Conservation (phyloP, 2,797 vertebrate genomes). For the Lacerta agilis region DNA sequence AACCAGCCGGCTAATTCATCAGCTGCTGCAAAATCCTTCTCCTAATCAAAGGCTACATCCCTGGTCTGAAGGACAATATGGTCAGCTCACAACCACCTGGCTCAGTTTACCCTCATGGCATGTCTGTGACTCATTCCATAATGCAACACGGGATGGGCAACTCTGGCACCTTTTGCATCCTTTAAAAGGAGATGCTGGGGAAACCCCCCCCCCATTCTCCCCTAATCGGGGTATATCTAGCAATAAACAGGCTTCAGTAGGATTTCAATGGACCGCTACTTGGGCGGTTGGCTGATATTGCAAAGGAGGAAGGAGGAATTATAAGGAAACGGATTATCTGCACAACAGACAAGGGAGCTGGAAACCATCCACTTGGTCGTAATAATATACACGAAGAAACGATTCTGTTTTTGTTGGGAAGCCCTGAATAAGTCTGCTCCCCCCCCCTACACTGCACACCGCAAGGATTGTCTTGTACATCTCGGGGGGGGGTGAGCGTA, state of each 20-base stretch:
- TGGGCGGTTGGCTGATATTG: slow-evolving; percentile 67
- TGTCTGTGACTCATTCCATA: too few species aligned
- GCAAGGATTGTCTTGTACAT: neutral
- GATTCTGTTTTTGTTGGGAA: slow-evolving; percentile 5
- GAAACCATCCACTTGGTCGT: slow-evolving; percentile 37
- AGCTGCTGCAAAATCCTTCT: neutral
- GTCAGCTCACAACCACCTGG: neutral
- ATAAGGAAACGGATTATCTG: slow-evolving; percentile 50
- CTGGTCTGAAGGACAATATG: neutral
- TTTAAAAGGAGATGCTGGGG: slow-evolving; percentile 27
- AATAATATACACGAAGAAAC: neutral
- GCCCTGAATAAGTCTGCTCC: neutral
- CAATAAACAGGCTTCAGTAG: slow-evolving; percentile 59
- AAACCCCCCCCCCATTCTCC: slow-evolving; percentile 69
- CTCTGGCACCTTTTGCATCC: slow-evolving; percentile 45
- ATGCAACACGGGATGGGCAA: neutral
- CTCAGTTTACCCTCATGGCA: neutral
- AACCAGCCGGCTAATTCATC: neutral
- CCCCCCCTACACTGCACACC: too few species aligned
- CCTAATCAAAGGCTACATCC: neutral
- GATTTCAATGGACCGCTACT: slow-evolving; percentile 63
- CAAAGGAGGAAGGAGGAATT: slow-evolving; percentile 54
- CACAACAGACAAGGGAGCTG: slow-evolving; percentile 46
- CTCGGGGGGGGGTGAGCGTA: neutral
- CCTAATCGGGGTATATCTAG: slow-evolving; percentile 51